Evolutionary conservation across 1,140 invertebrate genomes (phyloP).

Genomic region (Aradophagus sp.): DNA sequence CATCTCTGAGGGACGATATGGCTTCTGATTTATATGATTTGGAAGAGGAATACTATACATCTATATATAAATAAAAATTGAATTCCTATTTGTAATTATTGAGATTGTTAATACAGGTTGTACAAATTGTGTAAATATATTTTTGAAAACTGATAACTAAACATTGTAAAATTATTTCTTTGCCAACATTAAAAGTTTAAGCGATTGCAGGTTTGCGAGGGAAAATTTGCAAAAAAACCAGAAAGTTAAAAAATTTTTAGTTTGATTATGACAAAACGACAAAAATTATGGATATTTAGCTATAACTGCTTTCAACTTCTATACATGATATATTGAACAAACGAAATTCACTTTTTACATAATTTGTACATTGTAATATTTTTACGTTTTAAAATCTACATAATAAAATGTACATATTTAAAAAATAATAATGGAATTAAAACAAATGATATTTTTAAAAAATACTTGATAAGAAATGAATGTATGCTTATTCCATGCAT

Average conservation of each 20-base stretch:
- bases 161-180: too few species aligned
- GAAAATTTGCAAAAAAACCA: slow-evolving; percentile 28
- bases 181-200: too few species aligned
- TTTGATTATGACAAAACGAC: too few species aligned
- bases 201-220: too few species aligned
- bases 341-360: not conserved
- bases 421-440: too few species aligned
- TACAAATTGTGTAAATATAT: slow-evolving; percentile 22
- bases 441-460: not conserved
- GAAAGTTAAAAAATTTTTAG: slow-evolving; percentile 15
- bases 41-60: slow-evolving; percentile 98
- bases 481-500: slow-evolving; percentile 50
- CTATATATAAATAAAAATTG: slow-evolving; percentile 86
- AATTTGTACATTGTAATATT: too few species aligned
- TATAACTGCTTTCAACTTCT: too few species aligned
- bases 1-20: slow-evolving; percentile 94
- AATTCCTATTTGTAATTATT: slow-evolving; percentile 8
- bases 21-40: slow-evolving; percentile 95
- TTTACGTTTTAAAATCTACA: too few species aligned
- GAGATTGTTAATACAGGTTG: slow-evolving; percentile 2
- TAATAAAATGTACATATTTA: too few species aligned
- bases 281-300: too few species aligned
- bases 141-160: slow-evolving; percentile 9
- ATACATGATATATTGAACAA: too few species aligned
- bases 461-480: slow-evolving; percentile 11